phyloP scores from a whole-genome alignment of 53 echinoderm and acorn worm species.

The Crossaster papposus region DNA sequence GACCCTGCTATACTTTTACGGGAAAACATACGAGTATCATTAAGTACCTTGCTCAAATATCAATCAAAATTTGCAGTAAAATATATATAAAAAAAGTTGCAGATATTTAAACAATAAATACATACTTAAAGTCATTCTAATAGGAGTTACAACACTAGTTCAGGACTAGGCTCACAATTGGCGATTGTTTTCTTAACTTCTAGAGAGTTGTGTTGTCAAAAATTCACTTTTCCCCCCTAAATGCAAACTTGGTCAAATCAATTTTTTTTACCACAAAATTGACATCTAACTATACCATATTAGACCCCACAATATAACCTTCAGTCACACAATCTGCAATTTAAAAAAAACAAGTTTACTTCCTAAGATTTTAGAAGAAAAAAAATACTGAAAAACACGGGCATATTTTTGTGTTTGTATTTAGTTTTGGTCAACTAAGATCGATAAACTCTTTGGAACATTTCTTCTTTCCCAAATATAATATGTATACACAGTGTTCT shows the following conservation, averaged over 20 bases:
- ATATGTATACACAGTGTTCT: constrained; percentile 53
- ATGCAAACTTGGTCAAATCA: constrained; percentile 6
- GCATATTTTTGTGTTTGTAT: neutral
- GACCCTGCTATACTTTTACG: neutral
- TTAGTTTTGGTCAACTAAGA: constrained; percentile 15
- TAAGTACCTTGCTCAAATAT: constrained; percentile 19
- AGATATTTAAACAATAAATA: constrained; percentile 50
- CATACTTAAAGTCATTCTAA: constrained; percentile 22
- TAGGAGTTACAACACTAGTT: constrained; percentile 14
- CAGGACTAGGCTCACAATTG: neutral
- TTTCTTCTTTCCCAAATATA: constrained; percentile 25
- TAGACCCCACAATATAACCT: neutral
- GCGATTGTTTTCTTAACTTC: neutral
- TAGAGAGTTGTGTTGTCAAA: constrained; percentile 10
- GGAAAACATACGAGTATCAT: neutral
- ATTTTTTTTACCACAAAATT: neutral
- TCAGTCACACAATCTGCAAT: neutral
- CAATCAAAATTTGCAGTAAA: neutral
- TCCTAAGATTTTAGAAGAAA: constrained; percentile 49
- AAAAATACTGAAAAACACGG: constrained; percentile 30
- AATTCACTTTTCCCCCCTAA: neutral
- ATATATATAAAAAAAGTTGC: constrained; percentile 31
- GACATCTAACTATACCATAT: constrained; percentile 7
- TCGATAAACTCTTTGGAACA: neutral
- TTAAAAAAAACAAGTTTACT: neutral